Evolutionary conservation across 1,140 invertebrate genomes (phyloP).

Genomic region (Drosophila sucinea): DNA sequence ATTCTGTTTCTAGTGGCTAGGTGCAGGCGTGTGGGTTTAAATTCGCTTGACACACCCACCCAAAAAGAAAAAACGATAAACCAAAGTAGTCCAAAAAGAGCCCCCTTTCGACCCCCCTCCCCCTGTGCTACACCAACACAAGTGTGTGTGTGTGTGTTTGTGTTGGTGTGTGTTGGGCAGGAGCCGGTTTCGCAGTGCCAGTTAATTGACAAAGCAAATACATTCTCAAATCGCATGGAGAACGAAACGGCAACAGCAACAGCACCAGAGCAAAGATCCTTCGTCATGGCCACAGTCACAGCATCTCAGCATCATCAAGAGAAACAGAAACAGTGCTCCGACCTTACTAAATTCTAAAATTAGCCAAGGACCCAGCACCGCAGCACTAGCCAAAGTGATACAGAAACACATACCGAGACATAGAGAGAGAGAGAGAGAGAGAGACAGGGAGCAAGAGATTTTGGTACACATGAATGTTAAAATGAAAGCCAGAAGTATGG

Average conservation of each 20-base stretch:
- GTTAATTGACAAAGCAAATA: constrained; percentile 72
- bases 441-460: no score
- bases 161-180: constrained; percentile 36
- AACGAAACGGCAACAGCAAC: constrained; percentile 17
- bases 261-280: constrained; percentile 42
- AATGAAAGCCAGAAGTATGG: constrained; percentile 12
- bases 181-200: constrained; percentile 58
- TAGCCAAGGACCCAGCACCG: constrained; percentile 26
- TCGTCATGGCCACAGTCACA: constrained; percentile 15
- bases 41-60: constrained; percentile 73
- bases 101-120: background rate
- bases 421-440: background rate
- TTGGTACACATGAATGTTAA: background rate
- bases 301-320: constrained; percentile 4
- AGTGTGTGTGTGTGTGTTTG: constrained; percentile 22
- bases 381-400: background rate
- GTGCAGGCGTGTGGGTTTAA: constrained; percentile 51
- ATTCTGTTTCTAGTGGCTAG: background rate
- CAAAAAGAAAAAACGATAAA: constrained; percentile 28
- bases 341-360: constrained; percentile 42
- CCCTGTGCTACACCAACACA: constrained; percentile 1
- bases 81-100: constrained; percentile 47
- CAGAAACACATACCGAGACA: background rate
- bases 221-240: constrained; percentile 33
- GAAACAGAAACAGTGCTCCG: constrained; percentile 18